These are phyloP conservation scores for Apocheima hispidaria DNA, from an alignment of 2,888 invertebrate genomes.

Conservation along the genomic window DNA sequence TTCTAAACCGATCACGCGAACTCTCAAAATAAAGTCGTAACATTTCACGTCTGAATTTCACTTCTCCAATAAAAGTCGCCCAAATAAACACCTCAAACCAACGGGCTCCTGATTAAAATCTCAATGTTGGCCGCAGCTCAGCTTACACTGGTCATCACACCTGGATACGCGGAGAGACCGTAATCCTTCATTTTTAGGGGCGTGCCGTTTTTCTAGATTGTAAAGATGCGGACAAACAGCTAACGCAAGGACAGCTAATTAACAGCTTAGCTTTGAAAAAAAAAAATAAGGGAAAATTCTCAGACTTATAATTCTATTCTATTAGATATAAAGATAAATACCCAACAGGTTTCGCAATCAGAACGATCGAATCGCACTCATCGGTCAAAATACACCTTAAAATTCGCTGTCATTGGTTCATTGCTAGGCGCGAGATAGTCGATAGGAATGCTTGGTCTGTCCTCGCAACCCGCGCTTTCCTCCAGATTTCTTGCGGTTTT, in stretches of 20 bases:
- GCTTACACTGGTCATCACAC: slow-evolving; percentile 43
- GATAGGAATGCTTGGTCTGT: no score
- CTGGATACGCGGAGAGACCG: slow-evolving; percentile 46
- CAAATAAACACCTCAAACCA: slow-evolving; percentile 24
- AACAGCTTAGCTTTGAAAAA: background rate
- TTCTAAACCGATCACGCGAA: background rate
- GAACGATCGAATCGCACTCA: no score
- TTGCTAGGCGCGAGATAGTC: no score
- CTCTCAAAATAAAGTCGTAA: background rate
- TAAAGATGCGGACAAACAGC: slow-evolving; percentile 8
- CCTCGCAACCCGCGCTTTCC: no score
- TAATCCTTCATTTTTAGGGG: slow-evolving; percentile 60
- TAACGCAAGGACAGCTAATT: background rate
- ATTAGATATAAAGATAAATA: no score
- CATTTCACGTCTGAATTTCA: slow-evolving; percentile 9
- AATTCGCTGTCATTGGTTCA: no score
- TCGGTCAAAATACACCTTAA: no score
- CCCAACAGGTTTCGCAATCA: no score
- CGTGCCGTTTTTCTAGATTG: slow-evolving; percentile 12
- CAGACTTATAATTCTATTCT: no score
- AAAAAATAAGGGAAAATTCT: background rate
- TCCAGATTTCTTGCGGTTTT: no score
- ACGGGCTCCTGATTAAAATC: slow-evolving; percentile 25
- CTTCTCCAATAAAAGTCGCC: slow-evolving; percentile 21
- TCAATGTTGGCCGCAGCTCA: slow-evolving; percentile 35